Evolutionary conservation across 2,888 invertebrate species (phyloP).

Genomic region (Willowsia nigromaculata): DNA sequence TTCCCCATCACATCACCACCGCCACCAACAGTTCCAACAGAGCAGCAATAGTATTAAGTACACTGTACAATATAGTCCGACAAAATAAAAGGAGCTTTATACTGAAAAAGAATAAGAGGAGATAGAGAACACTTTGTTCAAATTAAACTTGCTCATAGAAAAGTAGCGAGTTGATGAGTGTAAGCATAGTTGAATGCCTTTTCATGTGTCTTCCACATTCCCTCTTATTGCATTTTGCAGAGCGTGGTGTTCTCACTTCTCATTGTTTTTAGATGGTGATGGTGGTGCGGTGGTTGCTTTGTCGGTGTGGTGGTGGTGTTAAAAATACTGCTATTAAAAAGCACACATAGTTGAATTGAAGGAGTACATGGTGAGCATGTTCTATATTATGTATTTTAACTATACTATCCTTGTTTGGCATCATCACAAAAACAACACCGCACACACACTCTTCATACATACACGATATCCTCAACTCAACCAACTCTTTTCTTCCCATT

Average conservation of each 20-base stretch:
- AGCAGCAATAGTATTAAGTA: neutral
- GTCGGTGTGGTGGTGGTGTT: neutral
- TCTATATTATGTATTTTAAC: neutral
- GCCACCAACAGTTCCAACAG: neutral
- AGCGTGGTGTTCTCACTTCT: constrained; percentile 6
- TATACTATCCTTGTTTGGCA: constrained; percentile 21
- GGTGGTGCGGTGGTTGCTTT: neutral
- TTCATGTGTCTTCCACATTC: neutral
- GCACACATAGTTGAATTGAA: constrained; percentile 7
- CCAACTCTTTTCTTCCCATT: constrained; percentile 56
- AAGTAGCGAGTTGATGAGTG: constrained; percentile 36
- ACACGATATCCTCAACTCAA: too few species aligned
- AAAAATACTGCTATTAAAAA: neutral
- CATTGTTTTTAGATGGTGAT: constrained; percentile 15
- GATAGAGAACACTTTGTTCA: constrained; percentile 57
- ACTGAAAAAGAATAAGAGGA: neutral
- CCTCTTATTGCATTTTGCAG: neutral
- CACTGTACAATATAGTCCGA: too few species aligned
- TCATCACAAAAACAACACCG: constrained; percentile 43
- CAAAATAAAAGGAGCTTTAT: neutral
- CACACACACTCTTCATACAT: constrained; percentile 19
- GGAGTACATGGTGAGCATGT: neutral
- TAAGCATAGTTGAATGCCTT: constrained; percentile 37
- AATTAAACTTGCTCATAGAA: constrained; percentile 54
- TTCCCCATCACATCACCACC: constrained; percentile 6